Evolutionary conservation across 2,888 invertebrate genomes (phyloP).

Genomic region (Xestia ashworthii): DNA sequence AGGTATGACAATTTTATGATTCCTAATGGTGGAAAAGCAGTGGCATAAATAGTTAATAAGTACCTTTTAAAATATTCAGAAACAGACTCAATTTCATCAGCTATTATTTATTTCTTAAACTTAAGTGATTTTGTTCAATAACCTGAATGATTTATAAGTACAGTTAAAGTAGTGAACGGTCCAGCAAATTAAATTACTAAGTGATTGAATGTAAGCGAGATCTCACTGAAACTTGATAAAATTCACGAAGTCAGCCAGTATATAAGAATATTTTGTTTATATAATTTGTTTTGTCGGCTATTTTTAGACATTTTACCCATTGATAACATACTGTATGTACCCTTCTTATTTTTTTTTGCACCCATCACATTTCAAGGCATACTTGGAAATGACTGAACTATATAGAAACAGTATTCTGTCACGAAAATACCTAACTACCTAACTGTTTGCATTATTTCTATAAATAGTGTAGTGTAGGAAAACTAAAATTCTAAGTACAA

Average conservation of each 20-base stretch:
- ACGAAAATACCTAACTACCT: constrained; percentile 32
- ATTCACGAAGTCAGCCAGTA: not conserved
- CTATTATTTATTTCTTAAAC: too few species aligned
- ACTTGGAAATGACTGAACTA: not conserved
- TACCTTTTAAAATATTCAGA: not conserved
- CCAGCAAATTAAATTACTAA: not conserved
- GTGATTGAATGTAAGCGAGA: not conserved
- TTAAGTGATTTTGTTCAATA: not conserved
- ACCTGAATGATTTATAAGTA: not conserved
- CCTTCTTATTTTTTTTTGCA: not conserved
- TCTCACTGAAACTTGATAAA: not conserved
- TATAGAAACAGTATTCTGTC: not conserved
- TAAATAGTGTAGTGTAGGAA: constrained; percentile 24
- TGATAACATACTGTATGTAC: too few species aligned
- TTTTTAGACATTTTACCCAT: too few species aligned
- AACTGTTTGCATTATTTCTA: constrained; percentile 22
- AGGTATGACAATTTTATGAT: constrained; percentile 4
- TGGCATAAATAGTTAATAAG: not conserved
- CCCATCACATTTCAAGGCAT: not conserved
- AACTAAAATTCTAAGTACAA: constrained; percentile 48
- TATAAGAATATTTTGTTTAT: not conserved
- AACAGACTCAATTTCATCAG: too few species aligned
- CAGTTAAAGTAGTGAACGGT: not conserved
- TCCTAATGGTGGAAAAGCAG: not conserved
- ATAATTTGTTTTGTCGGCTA: too few species aligned